These are phyloP conservation scores for Parascotia fuliginaria DNA, from an alignment of 2,888 invertebrate species.

Conservation along the genomic window DNA sequence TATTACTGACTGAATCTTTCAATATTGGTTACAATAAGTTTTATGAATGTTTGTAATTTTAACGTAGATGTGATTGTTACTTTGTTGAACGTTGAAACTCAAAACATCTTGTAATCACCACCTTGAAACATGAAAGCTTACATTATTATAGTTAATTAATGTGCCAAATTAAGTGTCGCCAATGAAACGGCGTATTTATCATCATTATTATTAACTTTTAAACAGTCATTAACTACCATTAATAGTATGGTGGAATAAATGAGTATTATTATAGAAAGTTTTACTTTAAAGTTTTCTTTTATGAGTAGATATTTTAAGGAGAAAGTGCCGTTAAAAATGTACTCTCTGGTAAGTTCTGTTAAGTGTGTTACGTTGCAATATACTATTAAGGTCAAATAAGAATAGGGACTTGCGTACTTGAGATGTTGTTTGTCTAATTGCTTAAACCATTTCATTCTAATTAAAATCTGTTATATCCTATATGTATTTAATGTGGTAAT, in stretches of 20 bases:
- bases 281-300: conserved; percentile 11
- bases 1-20: too few relatives aligned
- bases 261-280: conserved; percentile 14
- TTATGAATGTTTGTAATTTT: too few relatives aligned
- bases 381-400: too few relatives aligned
- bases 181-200: conserved; percentile 24
- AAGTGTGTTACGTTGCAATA: not conserved
- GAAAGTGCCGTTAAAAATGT: not conserved
- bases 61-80: not conserved
- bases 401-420: too few relatives aligned
- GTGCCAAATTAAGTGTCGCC: conserved; percentile 17
- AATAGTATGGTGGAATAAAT: conserved; percentile 18
- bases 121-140: not conserved
- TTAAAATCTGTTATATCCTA: too few relatives aligned
- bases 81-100: not conserved
- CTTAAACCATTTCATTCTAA: too few relatives aligned
- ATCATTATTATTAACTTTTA: conserved; percentile 31
- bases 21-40: too few relatives aligned
- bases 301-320: not conserved
- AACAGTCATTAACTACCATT: conserved; percentile 32
- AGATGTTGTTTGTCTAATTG: too few relatives aligned
- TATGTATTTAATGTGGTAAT: too few relatives aligned
- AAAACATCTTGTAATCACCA: not conserved
- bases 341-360: not conserved
- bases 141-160: conserved; percentile 40